Evolutionary conservation across 1,140 invertebrate species (phyloP).

Genomic region (Cydia amplana): DNA sequence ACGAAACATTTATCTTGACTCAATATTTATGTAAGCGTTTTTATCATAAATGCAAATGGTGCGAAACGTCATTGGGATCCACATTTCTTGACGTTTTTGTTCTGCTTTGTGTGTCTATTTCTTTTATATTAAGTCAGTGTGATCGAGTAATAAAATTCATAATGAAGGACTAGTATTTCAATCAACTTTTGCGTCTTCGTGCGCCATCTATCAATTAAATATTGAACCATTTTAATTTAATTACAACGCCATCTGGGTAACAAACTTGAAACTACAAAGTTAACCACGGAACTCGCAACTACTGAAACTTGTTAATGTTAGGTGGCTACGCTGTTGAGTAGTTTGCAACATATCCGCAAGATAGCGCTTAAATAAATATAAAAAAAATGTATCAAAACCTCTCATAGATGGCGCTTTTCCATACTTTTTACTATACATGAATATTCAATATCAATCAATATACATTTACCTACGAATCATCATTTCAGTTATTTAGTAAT

Average conservation of each 20-base stretch:
- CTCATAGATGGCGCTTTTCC: slow-evolving; percentile 1
- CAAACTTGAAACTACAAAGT: background rate
- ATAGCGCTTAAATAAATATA: background rate
- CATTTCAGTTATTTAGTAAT: too few relatives aligned
- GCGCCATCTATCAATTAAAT: background rate
- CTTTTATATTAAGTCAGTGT: too few relatives aligned
- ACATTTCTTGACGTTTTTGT: too few relatives aligned
- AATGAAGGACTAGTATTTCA: too few relatives aligned
- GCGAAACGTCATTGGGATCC: too few relatives aligned
- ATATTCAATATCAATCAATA: too few relatives aligned
- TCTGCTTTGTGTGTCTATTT: too few relatives aligned
- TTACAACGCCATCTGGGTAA: slow-evolving; percentile 1
- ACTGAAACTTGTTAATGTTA: background rate
- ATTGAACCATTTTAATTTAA: background rate
- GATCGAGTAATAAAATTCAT: too few relatives aligned
- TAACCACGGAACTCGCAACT: background rate
- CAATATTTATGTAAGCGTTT: too few relatives aligned
- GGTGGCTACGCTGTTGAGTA: background rate
- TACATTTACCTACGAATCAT: too few relatives aligned
- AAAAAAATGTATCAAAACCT: background rate
- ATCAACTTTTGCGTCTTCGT: background rate
- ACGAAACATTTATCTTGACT: too few relatives aligned
- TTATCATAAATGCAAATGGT: too few relatives aligned
- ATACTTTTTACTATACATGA: background rate
- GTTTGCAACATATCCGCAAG: background rate